phyloP scores from a whole-genome alignment of 2,888 invertebrate species.

The Agrochola lota region DNA sequence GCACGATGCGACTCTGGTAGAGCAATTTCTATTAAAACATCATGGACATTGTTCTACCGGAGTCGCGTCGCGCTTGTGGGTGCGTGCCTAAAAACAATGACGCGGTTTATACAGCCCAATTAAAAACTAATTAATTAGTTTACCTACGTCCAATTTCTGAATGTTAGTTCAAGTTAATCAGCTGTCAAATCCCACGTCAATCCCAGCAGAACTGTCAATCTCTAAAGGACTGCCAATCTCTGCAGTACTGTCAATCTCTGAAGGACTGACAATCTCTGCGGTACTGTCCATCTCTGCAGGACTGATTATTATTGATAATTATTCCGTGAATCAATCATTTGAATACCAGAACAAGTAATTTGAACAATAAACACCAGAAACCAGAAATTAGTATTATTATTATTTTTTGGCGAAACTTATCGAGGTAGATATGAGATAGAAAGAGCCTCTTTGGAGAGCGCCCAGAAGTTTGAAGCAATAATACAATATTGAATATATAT shows the following conservation, averaged over 20 bases:
- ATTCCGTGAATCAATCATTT: too few relatives aligned
- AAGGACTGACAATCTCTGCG: too few relatives aligned
- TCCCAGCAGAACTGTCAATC: neutral
- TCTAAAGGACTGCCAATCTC: too few relatives aligned
- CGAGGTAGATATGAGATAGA: neutral
- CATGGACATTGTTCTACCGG: too few relatives aligned
- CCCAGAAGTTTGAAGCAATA: neutral
- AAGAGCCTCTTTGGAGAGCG: neutral
- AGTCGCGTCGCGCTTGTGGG: too few relatives aligned
- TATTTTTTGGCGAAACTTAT: neutral
- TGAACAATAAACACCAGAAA: neutral
- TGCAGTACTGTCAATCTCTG: neutral
- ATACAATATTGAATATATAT: too few relatives aligned
- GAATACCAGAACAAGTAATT: neutral
- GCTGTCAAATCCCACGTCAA: neutral
- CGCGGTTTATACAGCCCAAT: neutral
- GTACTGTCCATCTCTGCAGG: too few relatives aligned
- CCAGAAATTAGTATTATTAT: too few relatives aligned
- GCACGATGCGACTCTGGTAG: too few relatives aligned
- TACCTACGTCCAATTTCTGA: too few relatives aligned
- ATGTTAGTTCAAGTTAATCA: neutral
- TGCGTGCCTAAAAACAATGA: conserved; percentile 16
- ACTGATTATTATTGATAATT: too few relatives aligned
- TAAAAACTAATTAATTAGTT: conserved; percentile 1
- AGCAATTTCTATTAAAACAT: too few relatives aligned